Evolutionary conservation across 2,797 vertebrate genomes (phyloP), one percentile per base, ranked within the genome.

Genomic region (Todus mexicanus): DNA sequence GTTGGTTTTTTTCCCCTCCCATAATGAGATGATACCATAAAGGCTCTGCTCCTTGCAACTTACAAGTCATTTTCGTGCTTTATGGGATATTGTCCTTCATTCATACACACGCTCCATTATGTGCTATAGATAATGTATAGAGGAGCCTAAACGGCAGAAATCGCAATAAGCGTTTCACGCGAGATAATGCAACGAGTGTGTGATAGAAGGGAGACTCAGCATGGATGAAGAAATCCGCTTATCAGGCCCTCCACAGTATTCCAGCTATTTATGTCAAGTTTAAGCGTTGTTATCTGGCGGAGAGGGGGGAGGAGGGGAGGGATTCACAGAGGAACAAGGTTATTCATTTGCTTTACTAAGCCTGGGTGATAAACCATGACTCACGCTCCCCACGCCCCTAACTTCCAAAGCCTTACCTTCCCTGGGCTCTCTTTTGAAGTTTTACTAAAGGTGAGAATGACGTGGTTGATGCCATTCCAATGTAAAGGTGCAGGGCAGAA

Each of bases 1-100:
- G 68, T 84, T 85, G 81, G 29, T 31, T 69, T n/a, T 53, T 31
- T 12, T 33, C 18, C 13, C 26, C 51, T 81, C 82, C 59, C 17
- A 29, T 95, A 96, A 95, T 82, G 71, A 94, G 93, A 95, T 96
- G 84, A 87, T 51, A 94, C 71, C 68, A 94, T 94, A 95, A 92
- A 92, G 54, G 64, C 51, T 93, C 64, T 25, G 60, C 68, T 70
- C 59, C 54, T 50, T 82, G 48, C 70, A 96, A 92, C 60, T 95
- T 94, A 94, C 71, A 97, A 95, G 91, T 78, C 26, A 95, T 95
- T 96, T 92, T 92, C 87, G 78, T 80, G 60, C 81, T 96, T 95
- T 94, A 92, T 79, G 75, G 33, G 90, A 85, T 94, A 94, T 77
- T 94, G 84, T 89, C 90, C 89, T 95, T 95, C 90, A 92, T 84